These are phyloP conservation scores for Pygoscelis adeliae DNA, from an alignment of 2,113 vertebrate genomes.

Conservation along the genomic window DNA sequence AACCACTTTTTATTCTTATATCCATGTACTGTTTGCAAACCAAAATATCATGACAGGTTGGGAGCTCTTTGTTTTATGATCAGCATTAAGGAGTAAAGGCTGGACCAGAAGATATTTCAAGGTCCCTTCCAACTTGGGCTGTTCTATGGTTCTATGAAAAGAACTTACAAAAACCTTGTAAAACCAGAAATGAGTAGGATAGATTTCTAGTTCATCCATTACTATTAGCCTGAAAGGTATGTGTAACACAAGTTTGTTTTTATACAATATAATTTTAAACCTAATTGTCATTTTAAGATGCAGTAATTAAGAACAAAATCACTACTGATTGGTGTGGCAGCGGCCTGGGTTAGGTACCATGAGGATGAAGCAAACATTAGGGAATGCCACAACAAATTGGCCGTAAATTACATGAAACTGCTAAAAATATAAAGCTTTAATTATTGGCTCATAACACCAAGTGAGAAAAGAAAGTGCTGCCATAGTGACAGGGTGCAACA, in stretches of 20 bases:
- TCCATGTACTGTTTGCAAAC: background rate
- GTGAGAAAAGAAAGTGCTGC: conserved; percentile 18
- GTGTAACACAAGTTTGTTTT: background rate
- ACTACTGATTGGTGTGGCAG: background rate
- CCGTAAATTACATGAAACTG: conserved; percentile 2
- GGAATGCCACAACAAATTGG: background rate
- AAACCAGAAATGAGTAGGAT: background rate
- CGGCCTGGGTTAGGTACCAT: background rate
- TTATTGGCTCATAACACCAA: conserved; percentile 35
- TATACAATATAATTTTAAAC: background rate
- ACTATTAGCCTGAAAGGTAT: background rate
- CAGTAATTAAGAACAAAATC: background rate
- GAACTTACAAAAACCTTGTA: background rate
- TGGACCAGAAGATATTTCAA: background rate
- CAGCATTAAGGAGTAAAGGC: background rate
- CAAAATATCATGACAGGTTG: accelerated
- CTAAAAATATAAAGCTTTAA: conserved; percentile 31
- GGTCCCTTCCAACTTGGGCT: background rate
- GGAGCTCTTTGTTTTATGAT: background rate
- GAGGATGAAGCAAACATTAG: background rate
- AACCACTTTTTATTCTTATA: background rate
- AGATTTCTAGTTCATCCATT: background rate
- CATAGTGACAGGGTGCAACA: background rate
- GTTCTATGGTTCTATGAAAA: background rate
- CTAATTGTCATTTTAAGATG: conserved; percentile 1